A percentile compares a stretch with the other conserved stretches of the same genome.
Evolutionary conservation across 2,888 invertebrate species (phyloP).

Genomic region (Lagria hirta): DNA sequence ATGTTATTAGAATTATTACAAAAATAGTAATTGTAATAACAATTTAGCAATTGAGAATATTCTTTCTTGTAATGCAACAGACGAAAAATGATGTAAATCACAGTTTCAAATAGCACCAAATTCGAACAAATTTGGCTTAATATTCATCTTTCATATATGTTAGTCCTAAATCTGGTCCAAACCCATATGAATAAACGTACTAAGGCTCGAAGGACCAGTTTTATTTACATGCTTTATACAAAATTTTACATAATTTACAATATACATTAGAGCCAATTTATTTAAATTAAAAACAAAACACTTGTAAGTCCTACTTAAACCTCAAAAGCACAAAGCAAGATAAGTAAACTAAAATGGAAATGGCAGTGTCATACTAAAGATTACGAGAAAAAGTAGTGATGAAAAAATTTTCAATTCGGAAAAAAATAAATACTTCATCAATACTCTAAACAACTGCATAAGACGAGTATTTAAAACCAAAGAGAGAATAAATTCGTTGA

Average conservation of each 20-base stretch:
- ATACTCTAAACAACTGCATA: constrained; percentile 5
- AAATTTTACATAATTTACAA: constrained; percentile 40
- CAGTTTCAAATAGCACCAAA: constrained; percentile 56
- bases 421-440: constrained; percentile 17
- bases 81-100: constrained; percentile 47
- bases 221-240: constrained; percentile 36
- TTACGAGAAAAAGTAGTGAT: constrained; percentile 15
- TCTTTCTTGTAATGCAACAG: constrained; percentile 32
- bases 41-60: constrained; percentile 32
- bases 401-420: constrained; percentile 9
- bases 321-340: constrained; percentile 5
- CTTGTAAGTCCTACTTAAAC: constrained; percentile 4
- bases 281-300: constrained; percentile 9
- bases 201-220: constrained; percentile 15
- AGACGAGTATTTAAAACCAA: constrained; percentile 1
- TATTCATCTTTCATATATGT: constrained; percentile 14
- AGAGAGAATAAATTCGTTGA: constrained; percentile 4
- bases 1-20: constrained; percentile 35
- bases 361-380: constrained; percentile 23
- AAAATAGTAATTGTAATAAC: constrained; percentile 40
- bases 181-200: constrained; percentile 5
- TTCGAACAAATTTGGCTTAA: constrained; percentile 50
- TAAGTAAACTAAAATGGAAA: constrained; percentile 12
- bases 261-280: constrained; percentile 14
- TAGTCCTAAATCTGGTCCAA: constrained; percentile 14